phyloP scores from a whole-genome alignment of 2,888 invertebrate species.

The Ypsolopha scabrella region DNA sequence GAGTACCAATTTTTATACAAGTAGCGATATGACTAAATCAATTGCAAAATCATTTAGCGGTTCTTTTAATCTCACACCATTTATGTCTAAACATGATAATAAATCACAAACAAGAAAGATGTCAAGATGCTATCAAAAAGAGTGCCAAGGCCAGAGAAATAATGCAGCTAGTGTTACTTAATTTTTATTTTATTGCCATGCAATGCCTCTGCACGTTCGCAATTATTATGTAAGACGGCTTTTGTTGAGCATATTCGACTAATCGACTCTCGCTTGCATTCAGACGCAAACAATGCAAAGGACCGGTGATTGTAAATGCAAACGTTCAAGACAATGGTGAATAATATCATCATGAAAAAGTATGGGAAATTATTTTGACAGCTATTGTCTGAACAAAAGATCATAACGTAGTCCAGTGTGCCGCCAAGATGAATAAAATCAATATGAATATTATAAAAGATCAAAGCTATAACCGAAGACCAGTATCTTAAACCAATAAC shows the following conservation, averaged over 20 bases:
- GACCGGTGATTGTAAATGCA: neutral
- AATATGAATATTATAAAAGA: no score
- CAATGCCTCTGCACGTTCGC: neutral
- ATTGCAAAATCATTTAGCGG: no score
- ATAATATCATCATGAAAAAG: no score
- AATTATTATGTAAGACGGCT: neutral
- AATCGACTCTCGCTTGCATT: neutral
- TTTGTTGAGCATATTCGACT: neutral
- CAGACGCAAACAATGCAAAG: neutral
- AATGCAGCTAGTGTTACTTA: slow-evolving; percentile 7
- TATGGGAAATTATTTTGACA: no score
- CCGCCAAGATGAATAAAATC: no score
- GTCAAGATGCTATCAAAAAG: slow-evolving; percentile 3
- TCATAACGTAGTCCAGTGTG: no score
- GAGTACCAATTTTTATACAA: slow-evolving; percentile 20
- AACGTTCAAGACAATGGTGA: neutral
- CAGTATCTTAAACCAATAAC: no score
- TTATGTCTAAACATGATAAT: neutral
- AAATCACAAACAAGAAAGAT: slow-evolving; percentile 9
- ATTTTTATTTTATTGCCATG: neutral
- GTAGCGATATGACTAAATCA: no score
- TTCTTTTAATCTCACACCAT: no score
- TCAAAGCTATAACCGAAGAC: no score
- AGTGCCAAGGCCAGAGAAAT: slow-evolving; percentile 15
- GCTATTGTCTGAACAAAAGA: no score